Base-by-base conservation (phyloP, 2,113 vertebrate genomes). In the Ceuthmochares aereus region DNA sequence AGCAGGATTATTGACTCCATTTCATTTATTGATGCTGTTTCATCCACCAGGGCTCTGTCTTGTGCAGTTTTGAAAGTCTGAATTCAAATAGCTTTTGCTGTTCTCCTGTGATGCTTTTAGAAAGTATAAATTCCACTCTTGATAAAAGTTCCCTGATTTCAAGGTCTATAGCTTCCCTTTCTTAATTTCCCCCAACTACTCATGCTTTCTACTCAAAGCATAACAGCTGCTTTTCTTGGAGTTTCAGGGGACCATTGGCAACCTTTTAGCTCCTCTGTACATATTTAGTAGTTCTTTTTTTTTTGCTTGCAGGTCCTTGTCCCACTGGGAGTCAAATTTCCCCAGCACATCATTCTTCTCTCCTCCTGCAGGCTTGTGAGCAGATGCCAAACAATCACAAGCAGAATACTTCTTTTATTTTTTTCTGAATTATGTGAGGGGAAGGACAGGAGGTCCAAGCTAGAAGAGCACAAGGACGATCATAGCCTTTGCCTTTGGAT, bases 311-410 rank as follows among this genome's bases (percentile, higher is more conserved):
- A 82, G 87, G 80, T 82, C 80, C 21, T 52, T 81, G 47, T 82
- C 14, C 2, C 54, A 36, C 43, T 87, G 52, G 70, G 91, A 92
- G 69, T 95, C 93, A 87, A 49, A 92, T 97, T 97, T 95, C 81
- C 54, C 86, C 52, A 87, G 73, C 89, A 84, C 89, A 96, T 91
- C 49, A 2, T n/a, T 95, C 90, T 72, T 78, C 51, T 77, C 63
- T 77, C 92, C 94, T 93, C 60, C 40, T 54, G 30, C 51, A 84
- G 79, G 37, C 58, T 78, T 67, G 32, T 32, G 49, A 95, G 81
- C 73, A 84, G 91, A 77, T 95, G 93, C 93, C 74, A 78, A 93
- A 78, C 23, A 67, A 60, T 10, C 20, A 77, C 59, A 95, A 95
- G 74, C 59, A 59, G 43, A 68, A 17, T n/a, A n/a, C 30, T 36